phyloP scores from a whole-genome alignment of 2,888 invertebrate species.

The Hirtodrosophila cameraria region DNA sequence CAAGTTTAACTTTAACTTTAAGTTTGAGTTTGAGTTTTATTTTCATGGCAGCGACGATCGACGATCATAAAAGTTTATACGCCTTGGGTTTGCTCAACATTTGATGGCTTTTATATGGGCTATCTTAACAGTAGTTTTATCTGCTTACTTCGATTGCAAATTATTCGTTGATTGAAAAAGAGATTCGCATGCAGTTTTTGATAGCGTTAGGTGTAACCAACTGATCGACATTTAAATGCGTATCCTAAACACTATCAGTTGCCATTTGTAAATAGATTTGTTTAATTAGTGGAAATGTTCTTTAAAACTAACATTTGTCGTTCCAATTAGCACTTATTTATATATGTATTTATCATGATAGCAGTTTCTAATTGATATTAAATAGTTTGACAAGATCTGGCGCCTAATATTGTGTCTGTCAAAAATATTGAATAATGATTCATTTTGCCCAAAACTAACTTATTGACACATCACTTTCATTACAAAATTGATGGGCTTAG shows the following conservation, averaged over 20 bases:
- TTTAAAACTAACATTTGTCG: not conserved
- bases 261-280: not conserved
- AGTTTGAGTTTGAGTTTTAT: slow-evolving; percentile 15
- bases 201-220: too few species aligned
- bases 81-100: slow-evolving; percentile 12
- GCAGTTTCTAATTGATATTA: slow-evolving; percentile 31
- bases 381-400: slow-evolving; percentile 39
- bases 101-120: slow-evolving; percentile 49
- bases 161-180: slow-evolving; percentile 31
- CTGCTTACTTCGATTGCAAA: slow-evolving; percentile 48
- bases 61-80: slow-evolving; percentile 38
- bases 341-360: slow-evolving; percentile 8
- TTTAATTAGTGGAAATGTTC: not conserved
- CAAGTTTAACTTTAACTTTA: slow-evolving; percentile 18
- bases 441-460: slow-evolving; percentile 12
- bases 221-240: too few species aligned
- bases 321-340: slow-evolving; percentile 2
- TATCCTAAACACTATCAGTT: too few species aligned
- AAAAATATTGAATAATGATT: slow-evolving; percentile 43
- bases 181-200: not conserved
- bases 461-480: slow-evolving; percentile 40
- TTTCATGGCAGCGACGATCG: slow-evolving; percentile 1
- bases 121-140: slow-evolving; percentile 63
- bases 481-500: slow-evolving; percentile 42
- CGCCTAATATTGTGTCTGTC: slow-evolving; percentile 36